These are phyloP conservation scores for Babylonia areolata DNA, from an alignment of 1,140 invertebrate species.

Conservation along the genomic window DNA sequence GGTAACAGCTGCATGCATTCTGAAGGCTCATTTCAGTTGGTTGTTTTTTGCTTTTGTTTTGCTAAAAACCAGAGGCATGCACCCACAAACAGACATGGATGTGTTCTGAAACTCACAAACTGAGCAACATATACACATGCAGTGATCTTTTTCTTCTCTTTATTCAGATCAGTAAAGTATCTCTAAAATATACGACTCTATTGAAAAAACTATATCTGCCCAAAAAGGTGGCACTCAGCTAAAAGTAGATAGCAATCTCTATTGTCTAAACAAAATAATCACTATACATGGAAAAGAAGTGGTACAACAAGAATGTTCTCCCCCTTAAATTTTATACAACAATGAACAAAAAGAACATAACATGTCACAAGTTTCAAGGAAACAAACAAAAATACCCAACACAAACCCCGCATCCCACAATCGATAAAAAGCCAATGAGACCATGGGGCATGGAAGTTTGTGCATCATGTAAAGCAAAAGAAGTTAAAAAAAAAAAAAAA, in stretches of 20 bases:
- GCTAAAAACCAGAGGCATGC: too few species aligned
- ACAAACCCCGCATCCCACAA: background rate
- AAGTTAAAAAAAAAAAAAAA: too few species aligned
- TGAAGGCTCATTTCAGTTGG: too few species aligned
- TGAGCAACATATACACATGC: too few species aligned
- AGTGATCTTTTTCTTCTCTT: background rate
- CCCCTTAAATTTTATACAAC: slow-evolving; percentile 12
- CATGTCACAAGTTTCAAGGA: background rate
- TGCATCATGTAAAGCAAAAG: slow-evolving; percentile 1
- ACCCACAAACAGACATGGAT: too few species aligned
- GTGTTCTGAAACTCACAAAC: too few species aligned
- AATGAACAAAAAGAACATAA: background rate
- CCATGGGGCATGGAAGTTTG: slow-evolving; percentile 8
- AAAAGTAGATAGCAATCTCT: slow-evolving; percentile 18
- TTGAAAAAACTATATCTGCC: slow-evolving; percentile 28
- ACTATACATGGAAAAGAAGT: slow-evolving; percentile 26
- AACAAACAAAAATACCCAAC: background rate
- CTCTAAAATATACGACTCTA: slow-evolving; percentile 34
- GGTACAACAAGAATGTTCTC: background rate
- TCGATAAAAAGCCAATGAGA: background rate
- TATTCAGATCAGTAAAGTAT: slow-evolving; percentile 27
- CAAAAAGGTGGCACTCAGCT: slow-evolving; percentile 29
- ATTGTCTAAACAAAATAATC: slow-evolving; percentile 19
- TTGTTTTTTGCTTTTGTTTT: too few species aligned
- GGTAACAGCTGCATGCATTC: too few species aligned